Evolutionary conservation across 2,113 vertebrate genomes (phyloP).

Genomic region (Peromyscus californicus): DNA sequence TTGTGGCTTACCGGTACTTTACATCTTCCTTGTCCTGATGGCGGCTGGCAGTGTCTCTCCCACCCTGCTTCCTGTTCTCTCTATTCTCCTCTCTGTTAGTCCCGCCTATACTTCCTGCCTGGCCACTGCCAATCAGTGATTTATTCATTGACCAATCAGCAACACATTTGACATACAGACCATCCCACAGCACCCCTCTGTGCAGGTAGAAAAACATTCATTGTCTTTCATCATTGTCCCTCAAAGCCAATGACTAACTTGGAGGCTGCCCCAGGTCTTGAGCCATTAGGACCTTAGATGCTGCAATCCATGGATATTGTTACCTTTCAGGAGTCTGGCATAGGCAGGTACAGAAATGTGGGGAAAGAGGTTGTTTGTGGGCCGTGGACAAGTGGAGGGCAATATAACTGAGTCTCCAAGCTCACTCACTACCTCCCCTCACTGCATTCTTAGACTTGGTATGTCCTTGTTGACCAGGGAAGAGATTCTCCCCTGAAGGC

Average conservation of each 20-base stretch:
- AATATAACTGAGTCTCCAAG: no score
- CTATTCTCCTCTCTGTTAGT: no score
- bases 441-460: not conserved
- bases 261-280: not conserved
- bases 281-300: not conserved
- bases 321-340: not conserved
- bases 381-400: not conserved
- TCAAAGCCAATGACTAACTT: not conserved
- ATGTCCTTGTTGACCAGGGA: not conserved
- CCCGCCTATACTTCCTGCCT: no score
- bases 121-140: no score
- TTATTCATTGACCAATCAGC: no score
- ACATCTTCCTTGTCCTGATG: no score
- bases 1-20: no score
- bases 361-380: no score
- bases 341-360: not conserved
- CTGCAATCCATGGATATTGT: not conserved
- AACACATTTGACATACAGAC: no score
- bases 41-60: no score
- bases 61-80: no score
- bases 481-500: not conserved
- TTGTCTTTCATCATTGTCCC: not conserved
- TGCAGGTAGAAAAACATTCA: not conserved
- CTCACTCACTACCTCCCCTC: not conserved
- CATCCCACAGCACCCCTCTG: no score